phyloP scores from a whole-genome alignment of 2,888 invertebrate species.

The Meta bourneti region DNA sequence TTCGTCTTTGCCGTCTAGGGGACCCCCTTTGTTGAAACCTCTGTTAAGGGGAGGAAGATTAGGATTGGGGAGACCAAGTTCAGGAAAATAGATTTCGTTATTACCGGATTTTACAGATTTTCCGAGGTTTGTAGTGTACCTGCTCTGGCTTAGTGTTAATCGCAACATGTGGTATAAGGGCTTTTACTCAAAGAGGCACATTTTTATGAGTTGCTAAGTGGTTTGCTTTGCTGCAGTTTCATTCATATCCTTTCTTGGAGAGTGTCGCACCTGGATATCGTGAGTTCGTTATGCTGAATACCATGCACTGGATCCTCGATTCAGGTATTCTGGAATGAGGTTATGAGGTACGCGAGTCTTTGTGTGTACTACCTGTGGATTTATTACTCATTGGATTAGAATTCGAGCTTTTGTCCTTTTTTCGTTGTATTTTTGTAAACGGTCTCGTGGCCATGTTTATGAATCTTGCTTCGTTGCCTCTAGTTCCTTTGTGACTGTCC shows the following conservation, averaged over 20 bases:
- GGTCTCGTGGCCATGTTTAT: not conserved
- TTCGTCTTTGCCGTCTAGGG: not conserved
- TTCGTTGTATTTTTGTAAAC: not conserved
- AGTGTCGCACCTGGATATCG: conserved; percentile 15
- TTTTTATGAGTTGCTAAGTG: conserved; percentile 44
- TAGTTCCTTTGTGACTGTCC: not conserved
- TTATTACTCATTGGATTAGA: not conserved
- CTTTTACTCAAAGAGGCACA: not conserved
- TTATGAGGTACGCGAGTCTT: not conserved
- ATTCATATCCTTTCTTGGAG: not conserved
- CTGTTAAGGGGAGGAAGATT: not conserved
- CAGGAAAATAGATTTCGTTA: conserved; percentile 10
- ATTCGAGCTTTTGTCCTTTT: not conserved
- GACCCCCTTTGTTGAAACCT: not conserved
- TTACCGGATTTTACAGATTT: conserved; percentile 21
- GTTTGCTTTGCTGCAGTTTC: conserved; percentile 29
- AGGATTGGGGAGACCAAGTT: not conserved
- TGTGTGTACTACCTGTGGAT: not conserved
- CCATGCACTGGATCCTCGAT: not conserved
- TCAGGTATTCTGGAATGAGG: not conserved
- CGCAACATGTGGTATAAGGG: conserved; percentile 29
- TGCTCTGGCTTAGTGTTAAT: conserved; percentile 3
- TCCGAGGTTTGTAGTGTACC: not conserved
- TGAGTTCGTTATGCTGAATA: not conserved
- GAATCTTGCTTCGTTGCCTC: not conserved